Percentiles rank a stretch among this genome's conserved stretches.
These are phyloP conservation scores for Leucoptera coffeella DNA, from an alignment of 2,888 invertebrate genomes.

Conservation along the genomic window DNA sequence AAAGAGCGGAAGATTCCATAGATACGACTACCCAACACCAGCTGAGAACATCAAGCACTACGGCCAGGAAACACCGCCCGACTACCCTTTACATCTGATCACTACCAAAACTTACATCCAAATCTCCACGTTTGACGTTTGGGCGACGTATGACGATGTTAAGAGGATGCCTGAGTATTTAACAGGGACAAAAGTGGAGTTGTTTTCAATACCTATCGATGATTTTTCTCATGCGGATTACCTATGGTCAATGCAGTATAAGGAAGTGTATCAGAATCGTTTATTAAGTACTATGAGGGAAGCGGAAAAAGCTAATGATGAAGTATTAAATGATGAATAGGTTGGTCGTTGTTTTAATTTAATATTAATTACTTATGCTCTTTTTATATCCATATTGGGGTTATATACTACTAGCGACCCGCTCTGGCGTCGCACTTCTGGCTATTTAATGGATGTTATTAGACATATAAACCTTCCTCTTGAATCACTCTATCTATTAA, in stretches of 20 bases:
- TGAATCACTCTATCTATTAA: no score
- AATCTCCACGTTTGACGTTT: conserved; percentile 12
- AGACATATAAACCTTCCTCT: no score
- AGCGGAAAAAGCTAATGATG: no score
- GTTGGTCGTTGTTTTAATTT: no score
- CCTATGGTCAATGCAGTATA: conserved; percentile 15
- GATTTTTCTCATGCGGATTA: conserved; percentile 19
- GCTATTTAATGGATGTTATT: no score
- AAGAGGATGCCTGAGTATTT: conserved; percentile 10
- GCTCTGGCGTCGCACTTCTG: no score
- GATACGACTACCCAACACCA: conserved; percentile 13
- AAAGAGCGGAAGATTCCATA: conserved; percentile 13
- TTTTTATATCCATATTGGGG: no score
- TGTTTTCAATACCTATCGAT: conserved; percentile 8
- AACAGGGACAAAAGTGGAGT: conserved; percentile 11
- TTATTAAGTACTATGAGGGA: conserved; percentile 12
- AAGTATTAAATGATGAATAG: no score
- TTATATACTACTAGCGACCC: no score
- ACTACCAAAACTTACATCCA: conserved; percentile 14
- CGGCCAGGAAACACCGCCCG: conserved; percentile 14
- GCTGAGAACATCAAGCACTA: conserved; percentile 14
- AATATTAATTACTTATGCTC: no score
- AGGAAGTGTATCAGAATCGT: conserved; percentile 10
- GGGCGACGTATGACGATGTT: conserved; percentile 13
- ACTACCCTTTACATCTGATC: conserved; percentile 13